Evolutionary conservation across 2,113 vertebrate genomes (phyloP).

Genomic region (Oreochromis niloticus): DNA sequence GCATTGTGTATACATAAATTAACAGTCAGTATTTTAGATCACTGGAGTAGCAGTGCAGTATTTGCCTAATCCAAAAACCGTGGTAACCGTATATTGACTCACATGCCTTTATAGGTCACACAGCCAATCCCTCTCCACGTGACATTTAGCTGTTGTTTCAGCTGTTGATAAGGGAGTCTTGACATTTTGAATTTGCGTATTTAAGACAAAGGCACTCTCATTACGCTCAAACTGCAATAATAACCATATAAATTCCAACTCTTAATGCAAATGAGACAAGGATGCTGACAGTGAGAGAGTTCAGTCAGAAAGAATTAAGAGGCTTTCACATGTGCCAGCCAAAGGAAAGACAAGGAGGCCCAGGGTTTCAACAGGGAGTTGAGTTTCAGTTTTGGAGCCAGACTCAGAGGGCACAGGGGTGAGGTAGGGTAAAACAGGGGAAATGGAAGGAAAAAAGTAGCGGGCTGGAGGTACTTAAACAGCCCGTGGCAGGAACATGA

Average conservation of each 20-base stretch:
- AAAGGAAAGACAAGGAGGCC: neutral
- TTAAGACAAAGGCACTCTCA: neutral
- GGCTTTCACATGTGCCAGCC: neutral
- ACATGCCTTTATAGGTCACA: neutral
- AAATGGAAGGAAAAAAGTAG: conserved; percentile 31
- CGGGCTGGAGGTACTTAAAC: conserved; percentile 12
- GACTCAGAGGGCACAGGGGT: neutral
- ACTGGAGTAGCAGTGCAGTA: neutral
- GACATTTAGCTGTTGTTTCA: conserved; percentile 3
- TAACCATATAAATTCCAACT: neutral
- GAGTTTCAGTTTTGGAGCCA: conserved; percentile 17
- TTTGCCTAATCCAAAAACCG: neutral
- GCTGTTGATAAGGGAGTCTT: neutral
- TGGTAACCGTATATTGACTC: neutral
- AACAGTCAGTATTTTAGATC: neutral
- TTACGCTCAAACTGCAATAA: neutral
- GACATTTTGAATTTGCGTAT: conserved; percentile 2
- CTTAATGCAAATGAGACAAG: neutral
- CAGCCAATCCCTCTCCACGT: neutral
- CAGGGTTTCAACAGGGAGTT: neutral
- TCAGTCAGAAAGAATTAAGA: neutral
- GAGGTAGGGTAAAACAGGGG: conserved; percentile 26
- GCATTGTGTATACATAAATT: neutral
- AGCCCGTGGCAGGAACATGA: conserved; percentile 7
- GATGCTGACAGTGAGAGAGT: neutral